Evolutionary conservation across 1,140 invertebrate genomes (phyloP).

Genomic region (Danaus plexippus): DNA sequence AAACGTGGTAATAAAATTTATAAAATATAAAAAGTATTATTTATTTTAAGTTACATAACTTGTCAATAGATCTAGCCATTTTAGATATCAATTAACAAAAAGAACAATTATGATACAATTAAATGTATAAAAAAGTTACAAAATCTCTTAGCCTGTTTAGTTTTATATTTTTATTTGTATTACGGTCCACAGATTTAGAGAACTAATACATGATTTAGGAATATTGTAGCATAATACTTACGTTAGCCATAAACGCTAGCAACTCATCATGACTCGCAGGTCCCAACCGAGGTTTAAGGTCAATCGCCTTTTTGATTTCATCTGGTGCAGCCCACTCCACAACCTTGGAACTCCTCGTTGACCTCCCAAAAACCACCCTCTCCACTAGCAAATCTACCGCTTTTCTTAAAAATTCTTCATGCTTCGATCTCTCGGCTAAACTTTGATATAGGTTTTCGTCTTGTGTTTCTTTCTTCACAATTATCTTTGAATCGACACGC

Average conservation of each 20-base stretch:
- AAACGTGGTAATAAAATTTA: too few species aligned
- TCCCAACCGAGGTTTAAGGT: conserved; percentile 75
- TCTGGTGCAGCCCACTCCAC: conserved; percentile 83
- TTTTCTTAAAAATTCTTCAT: conserved; percentile 80
- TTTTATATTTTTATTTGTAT: too few species aligned
- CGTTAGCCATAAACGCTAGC: conserved; percentile 75
- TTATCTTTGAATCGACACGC: conserved; percentile 60
- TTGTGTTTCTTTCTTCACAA: conserved; percentile 39
- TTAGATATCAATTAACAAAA: too few species aligned
- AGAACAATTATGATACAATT: too few species aligned
- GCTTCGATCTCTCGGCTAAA: conserved; percentile 72
- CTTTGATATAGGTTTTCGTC: conserved; percentile 59
- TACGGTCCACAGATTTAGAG: too few species aligned
- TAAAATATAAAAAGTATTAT: too few species aligned
- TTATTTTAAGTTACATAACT: too few species aligned
- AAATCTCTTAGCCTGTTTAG: too few species aligned
- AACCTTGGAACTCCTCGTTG: conserved; percentile 78
- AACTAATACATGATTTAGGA: too few species aligned
- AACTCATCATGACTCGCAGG: conserved; percentile 79
- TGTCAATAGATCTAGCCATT: too few species aligned
- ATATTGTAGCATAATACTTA: conserved; percentile 44
- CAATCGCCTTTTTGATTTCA: conserved; percentile 75
- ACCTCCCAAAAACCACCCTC: conserved; percentile 82
- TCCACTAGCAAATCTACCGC: conserved; percentile 81
- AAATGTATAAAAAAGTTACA: too few species aligned